These are phyloP conservation scores for Drosophila arizonae DNA, from an alignment of 1,140 invertebrate genomes.

Conservation along the genomic window DNA sequence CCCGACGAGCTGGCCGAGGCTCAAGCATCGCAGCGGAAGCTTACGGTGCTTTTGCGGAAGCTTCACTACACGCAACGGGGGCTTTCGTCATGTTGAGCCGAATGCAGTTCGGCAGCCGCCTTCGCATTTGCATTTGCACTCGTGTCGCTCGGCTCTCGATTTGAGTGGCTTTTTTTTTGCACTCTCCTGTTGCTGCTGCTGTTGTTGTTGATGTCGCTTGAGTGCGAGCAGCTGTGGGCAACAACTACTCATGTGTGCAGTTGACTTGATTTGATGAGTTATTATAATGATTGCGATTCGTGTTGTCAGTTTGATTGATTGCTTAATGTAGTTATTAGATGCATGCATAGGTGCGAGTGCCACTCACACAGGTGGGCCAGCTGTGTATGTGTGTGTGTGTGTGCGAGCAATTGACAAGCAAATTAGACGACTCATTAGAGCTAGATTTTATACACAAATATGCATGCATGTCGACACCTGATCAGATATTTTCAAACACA, in stretches of 20 bases:
- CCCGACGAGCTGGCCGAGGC: not conserved
- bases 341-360: slow-evolving; percentile 61
- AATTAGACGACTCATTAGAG: slow-evolving; percentile 73
- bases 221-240: slow-evolving; percentile 8
- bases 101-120: slow-evolving; percentile 30
- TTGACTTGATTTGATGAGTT: slow-evolving; percentile 56
- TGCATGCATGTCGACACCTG: slow-evolving; percentile 2
- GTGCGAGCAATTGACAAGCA: slow-evolving; percentile 39
- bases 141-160: not conserved
- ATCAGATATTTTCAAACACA: not conserved
- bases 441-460: slow-evolving; percentile 7
- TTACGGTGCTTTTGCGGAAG: slow-evolving; percentile 45
- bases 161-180: not conserved
- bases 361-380: slow-evolving; percentile 33
- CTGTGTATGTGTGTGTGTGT: slow-evolving; percentile 20
- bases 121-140: slow-evolving; percentile 25
- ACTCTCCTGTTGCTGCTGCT: slow-evolving; percentile 2
- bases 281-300: slow-evolving; percentile 58
- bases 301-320: slow-evolving; percentile 71
- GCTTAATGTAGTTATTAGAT: slow-evolving; percentile 73
- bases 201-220: not conserved
- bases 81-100: slow-evolving; percentile 25
- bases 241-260: slow-evolving; percentile 38
- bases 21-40: slow-evolving; percentile 34
- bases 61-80: slow-evolving; percentile 5